Conservation (phyloP, 2,113 vertebrate genomes). For the Seriola aureovittata region DNA sequence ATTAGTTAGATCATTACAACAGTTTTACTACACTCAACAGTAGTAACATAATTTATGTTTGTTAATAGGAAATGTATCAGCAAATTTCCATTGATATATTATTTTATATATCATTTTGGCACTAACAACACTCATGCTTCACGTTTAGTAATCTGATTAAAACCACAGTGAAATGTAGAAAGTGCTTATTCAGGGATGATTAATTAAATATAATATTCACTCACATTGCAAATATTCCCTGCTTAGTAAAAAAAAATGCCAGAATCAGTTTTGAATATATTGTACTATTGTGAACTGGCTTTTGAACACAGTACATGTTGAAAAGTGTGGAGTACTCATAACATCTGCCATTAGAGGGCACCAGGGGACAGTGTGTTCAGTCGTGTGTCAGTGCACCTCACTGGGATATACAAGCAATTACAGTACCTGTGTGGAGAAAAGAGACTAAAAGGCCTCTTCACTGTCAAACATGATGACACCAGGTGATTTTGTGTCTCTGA, state of each 20-base stretch:
- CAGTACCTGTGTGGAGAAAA: neutral
- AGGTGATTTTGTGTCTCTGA: neutral
- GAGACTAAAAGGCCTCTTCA: neutral
- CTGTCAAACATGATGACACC: neutral
- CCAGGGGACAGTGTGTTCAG: neutral
- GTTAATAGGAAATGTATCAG: neutral
- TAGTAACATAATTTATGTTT: neutral
- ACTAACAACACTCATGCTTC: neutral
- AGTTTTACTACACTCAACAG: neutral
- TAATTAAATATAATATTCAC: too few species aligned
- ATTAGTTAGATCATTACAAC: neutral
- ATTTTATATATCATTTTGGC: neutral
- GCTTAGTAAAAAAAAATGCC: neutral
- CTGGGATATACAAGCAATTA: neutral
- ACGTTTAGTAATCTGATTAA: neutral
- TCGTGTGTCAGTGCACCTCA: neutral
- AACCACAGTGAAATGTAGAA: too few species aligned
- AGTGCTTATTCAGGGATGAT: too few species aligned
- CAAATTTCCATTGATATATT: neutral
- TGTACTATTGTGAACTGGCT: neutral
- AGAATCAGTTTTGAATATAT: neutral
- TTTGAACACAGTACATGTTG: neutral
- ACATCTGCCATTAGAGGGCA: slow-evolving; percentile 44
- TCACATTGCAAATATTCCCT: neutral
- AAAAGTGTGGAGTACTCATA: neutral